Percentiles rank a stretch among this genome's conserved stretches.
phyloP scores from a whole-genome alignment of 2,113 vertebrate species.

The Sula dactylatra region DNA sequence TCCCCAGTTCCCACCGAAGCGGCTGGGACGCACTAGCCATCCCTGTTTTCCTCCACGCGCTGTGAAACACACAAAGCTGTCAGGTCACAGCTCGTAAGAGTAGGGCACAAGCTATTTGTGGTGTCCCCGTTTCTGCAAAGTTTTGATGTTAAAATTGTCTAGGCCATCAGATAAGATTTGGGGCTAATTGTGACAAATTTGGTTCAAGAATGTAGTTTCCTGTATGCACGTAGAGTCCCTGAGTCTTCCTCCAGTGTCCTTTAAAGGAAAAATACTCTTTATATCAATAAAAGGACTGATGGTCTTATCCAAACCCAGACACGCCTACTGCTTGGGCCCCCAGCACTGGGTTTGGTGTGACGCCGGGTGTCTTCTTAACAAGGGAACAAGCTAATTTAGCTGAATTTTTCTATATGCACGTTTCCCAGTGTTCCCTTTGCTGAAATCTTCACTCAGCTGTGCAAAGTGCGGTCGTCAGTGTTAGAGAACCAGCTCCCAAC shows the following conservation, averaged over 20 bases:
- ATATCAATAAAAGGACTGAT: neutral
- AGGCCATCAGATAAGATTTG: neutral
- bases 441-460: neutral
- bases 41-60: neutral
- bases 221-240: neutral
- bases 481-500: neutral
- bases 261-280: neutral
- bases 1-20: neutral
- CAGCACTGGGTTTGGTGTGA: too few relatives aligned
- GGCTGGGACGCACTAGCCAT: neutral
- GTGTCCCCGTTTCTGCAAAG: fast-evolving
- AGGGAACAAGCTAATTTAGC: neutral
- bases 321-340: too few relatives aligned
- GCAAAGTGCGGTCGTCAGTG: neutral
- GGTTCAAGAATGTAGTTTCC: neutral
- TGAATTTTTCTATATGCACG: fast-evolving
- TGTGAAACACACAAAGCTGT: neutral
- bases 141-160: neutral
- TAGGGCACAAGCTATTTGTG: too few relatives aligned
- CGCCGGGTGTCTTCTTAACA: neutral
- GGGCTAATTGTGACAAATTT: neutral
- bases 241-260: neutral
- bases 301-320: neutral
- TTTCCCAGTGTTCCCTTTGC: neutral
- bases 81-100: neutral